Evolutionary conservation across 2,113 vertebrate genomes (phyloP).

Genomic region (Progne subis): DNA sequence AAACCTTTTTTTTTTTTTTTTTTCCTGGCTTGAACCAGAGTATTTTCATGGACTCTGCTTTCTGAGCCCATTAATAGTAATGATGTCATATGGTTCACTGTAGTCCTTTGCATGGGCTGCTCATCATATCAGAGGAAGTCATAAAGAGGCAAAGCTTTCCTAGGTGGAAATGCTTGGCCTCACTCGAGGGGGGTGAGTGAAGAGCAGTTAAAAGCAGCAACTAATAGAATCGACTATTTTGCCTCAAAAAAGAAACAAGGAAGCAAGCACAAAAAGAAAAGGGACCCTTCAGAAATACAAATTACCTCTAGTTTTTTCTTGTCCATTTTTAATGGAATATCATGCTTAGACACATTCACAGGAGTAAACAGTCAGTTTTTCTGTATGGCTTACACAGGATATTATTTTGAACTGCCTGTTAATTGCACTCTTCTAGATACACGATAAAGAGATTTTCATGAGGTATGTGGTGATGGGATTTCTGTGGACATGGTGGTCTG

Average conservation of each 20-base stretch:
- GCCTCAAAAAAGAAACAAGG: not conserved
- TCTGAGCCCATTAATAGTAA: constrained; percentile 67
- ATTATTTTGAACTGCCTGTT: not conserved
- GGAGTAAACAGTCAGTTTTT: not conserved
- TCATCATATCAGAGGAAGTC: constrained; percentile 46
- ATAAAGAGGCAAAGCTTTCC: constrained; percentile 42
- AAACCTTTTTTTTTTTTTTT: constrained; percentile 3
- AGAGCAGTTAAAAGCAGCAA: not conserved
- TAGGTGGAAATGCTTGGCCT: not conserved
- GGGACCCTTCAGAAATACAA: not conserved
- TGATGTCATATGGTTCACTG: constrained; percentile 48
- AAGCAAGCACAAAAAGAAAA: not conserved
- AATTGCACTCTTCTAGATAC: not conserved
- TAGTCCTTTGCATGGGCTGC: constrained; percentile 34
- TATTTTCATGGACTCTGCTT: constrained; percentile 55
- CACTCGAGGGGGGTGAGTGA: not conserved
- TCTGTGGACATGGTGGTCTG: not conserved
- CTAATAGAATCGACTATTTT: not conserved
- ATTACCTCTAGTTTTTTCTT: not conserved
- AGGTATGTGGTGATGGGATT: not conserved
- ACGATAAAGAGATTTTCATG: not conserved
- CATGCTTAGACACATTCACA: not conserved
- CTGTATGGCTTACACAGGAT: not conserved
- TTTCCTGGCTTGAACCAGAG: not conserved
- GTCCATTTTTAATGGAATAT: not conserved